phyloP scores from a whole-genome alignment of 2,888 invertebrate genomes.

The Acleris cristana region DNA sequence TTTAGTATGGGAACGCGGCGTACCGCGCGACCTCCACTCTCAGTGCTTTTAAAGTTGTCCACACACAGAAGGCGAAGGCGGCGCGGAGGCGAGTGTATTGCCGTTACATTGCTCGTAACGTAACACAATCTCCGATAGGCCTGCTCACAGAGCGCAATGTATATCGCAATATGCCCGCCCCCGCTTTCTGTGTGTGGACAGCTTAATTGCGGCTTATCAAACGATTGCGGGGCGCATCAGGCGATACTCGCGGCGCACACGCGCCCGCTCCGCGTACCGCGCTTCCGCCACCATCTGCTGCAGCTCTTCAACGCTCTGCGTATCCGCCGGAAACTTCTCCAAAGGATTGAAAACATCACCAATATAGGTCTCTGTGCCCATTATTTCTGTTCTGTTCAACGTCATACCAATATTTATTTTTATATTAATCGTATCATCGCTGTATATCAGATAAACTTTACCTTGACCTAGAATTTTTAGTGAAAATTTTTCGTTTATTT shows the following conservation, averaged over 20 bases:
- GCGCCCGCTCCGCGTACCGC: constrained; percentile 56
- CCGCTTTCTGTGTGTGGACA: too few relatives aligned
- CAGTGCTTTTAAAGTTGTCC: too few relatives aligned
- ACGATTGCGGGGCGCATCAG: constrained; percentile 35
- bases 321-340: constrained; percentile 54
- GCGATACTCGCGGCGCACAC: constrained; percentile 57
- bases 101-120: too few relatives aligned
- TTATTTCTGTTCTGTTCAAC: constrained; percentile 79
- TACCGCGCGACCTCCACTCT: too few relatives aligned
- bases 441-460: constrained; percentile 66
- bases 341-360: constrained; percentile 59
- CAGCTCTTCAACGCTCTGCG: constrained; percentile 67
- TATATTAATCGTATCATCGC: constrained; percentile 68
- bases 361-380: constrained; percentile 67
- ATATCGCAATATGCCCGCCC: too few relatives aligned
- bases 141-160: too few relatives aligned
- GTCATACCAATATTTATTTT: constrained; percentile 78
- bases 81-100: too few relatives aligned
- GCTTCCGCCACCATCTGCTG: constrained; percentile 64
- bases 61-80: too few relatives aligned
- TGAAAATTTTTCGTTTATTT: constrained; percentile 74
- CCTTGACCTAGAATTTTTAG: constrained; percentile 72
- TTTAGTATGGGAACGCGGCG: too few relatives aligned
- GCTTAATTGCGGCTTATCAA: too few relatives aligned
- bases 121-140: too few relatives aligned